These are phyloP conservation scores for Chaenodraco wilsoni DNA, from an alignment of 2,797 vertebrate species.

Conservation along the genomic window DNA sequence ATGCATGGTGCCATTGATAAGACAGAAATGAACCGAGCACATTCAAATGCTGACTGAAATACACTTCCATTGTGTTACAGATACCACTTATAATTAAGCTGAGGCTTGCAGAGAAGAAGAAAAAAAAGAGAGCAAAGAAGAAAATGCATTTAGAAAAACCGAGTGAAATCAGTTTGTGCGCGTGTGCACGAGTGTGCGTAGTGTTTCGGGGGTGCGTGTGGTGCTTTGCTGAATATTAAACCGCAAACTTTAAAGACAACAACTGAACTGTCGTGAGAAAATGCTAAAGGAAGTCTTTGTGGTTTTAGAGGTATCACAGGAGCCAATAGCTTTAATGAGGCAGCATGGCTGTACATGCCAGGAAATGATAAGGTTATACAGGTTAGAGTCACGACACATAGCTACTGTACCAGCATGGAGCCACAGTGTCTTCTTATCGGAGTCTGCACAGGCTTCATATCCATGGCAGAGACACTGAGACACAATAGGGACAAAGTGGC, in stretches of 20 bases:
- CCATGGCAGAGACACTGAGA: conserved; percentile 37
- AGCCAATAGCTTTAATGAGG: conserved; percentile 84
- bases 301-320: conserved; percentile 80
- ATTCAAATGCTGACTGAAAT: conserved; percentile 76
- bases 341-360: conserved; percentile 78
- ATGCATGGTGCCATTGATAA: conserved; percentile 76
- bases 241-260: conserved; percentile 80
- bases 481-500: conserved; percentile 33
- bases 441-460: conserved; percentile 19
- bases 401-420: conserved; percentile 49
- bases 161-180: conserved; percentile 70
- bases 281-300: conserved; percentile 82
- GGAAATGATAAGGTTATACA: conserved; percentile 77
- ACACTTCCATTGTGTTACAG: conserved; percentile 78
- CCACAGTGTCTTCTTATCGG: conserved; percentile 29
- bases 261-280: conserved; percentile 76
- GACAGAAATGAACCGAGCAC: conserved; percentile 73
- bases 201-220: conserved; percentile 59
- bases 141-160: conserved; percentile 73
- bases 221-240: conserved; percentile 81
- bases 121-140: conserved; percentile 60
- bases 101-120: conserved; percentile 70
- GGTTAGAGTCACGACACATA: conserved; percentile 75
- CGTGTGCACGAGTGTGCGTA: conserved; percentile 24
- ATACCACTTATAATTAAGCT: conserved; percentile 82